phyloP scores from a whole-genome alignment of 2,888 invertebrate species.

The Sphecodes monilicornis region DNA sequence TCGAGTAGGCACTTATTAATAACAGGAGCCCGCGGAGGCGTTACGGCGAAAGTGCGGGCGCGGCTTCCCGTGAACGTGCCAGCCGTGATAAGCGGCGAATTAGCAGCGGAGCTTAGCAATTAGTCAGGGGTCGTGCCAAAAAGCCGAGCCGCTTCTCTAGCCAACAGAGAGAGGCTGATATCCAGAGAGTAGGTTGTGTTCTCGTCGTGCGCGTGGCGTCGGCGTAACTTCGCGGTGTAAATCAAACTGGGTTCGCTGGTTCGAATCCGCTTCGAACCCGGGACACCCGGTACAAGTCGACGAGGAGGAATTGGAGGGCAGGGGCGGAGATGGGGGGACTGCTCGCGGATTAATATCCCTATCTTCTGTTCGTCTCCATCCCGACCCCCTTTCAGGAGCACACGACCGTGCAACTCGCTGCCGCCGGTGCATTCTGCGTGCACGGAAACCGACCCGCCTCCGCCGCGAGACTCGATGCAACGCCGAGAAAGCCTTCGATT shows the following conservation, averaged over 20 bases:
- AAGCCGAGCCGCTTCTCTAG: conserved; percentile 67
- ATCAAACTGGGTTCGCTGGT: conserved; percentile 65
- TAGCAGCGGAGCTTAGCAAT: conserved; percentile 68
- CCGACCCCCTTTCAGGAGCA: conserved; percentile 52
- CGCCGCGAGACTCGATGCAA: neutral
- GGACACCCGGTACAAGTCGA: conserved; percentile 68
- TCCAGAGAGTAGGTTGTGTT: neutral
- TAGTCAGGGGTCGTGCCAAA: conserved; percentile 76
- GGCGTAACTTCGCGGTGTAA: conserved; percentile 75
- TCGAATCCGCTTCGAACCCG: conserved; percentile 63
- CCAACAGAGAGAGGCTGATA: neutral
- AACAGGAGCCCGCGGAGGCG: conserved; percentile 45
- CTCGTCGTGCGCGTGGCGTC: conserved; percentile 64
- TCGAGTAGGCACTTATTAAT: conserved; percentile 55
- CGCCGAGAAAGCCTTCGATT: conserved; percentile 59
- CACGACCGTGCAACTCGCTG: conserved; percentile 44
- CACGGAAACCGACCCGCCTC: conserved; percentile 26
- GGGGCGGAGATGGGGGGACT: neutral
- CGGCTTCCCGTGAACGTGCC: conserved; percentile 65
- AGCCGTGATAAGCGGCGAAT: conserved; percentile 71
- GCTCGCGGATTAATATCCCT: conserved; percentile 78
- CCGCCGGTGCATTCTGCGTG: conserved; percentile 37
- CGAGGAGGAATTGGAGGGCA: too few species aligned
- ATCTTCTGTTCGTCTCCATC: conserved; percentile 68
- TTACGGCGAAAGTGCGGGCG: conserved; percentile 45